Evolutionary conservation across 2,888 invertebrate genomes (phyloP).

Genomic region (Halocaridina rubra): DNA sequence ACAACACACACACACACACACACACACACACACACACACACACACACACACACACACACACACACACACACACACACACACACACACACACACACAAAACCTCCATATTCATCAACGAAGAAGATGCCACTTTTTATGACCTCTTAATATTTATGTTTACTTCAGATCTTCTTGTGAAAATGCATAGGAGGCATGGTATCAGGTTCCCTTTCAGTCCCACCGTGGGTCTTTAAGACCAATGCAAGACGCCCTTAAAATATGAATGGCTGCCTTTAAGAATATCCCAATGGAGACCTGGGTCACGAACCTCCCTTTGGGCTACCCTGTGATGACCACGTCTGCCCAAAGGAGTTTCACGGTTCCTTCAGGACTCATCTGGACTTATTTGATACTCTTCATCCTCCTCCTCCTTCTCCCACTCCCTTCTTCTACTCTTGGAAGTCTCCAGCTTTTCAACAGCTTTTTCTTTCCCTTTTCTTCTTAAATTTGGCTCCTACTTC

Average conservation of each 20-base stretch:
- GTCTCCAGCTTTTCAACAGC: too few species aligned
- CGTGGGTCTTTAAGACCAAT: conserved; percentile 42
- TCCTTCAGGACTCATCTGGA: not conserved
- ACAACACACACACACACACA: too few species aligned
- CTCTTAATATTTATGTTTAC: too few species aligned
- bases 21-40: too few species aligned
- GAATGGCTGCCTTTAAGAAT: conserved; percentile 53
- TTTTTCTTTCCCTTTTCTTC: not conserved
- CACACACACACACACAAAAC: too few species aligned
- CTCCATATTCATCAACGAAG: too few species aligned
- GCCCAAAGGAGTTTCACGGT: conserved; percentile 16
- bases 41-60: too few species aligned
- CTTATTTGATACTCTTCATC: not conserved
- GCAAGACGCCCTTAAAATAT: conserved; percentile 48
- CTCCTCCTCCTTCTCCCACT: not conserved
- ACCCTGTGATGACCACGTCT: conserved; percentile 27
- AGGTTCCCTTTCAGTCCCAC: not conserved
- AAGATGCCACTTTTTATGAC: too few species aligned
- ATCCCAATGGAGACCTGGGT: conserved; percentile 44
- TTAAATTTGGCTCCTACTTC: too few species aligned
- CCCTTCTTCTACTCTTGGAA: not conserved
- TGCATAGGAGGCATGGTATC: not conserved
- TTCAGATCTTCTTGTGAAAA: not conserved
- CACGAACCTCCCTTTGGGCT: conserved; percentile 45
- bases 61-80: too few species aligned